Evolutionary conservation across 2,888 invertebrate genomes (phyloP).

Genomic region (Dilophus febrilis): DNA sequence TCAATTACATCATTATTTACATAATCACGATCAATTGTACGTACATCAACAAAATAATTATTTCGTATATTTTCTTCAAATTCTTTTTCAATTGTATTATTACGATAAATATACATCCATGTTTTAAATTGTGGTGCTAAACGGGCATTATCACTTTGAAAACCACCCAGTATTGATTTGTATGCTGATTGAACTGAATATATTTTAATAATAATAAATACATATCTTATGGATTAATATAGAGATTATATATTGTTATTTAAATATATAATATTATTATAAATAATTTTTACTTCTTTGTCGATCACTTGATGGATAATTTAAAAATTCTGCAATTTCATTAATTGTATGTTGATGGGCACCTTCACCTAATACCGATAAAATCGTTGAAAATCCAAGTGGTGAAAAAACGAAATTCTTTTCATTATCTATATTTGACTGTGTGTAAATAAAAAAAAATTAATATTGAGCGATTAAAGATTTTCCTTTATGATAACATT

Average conservation of each 20-base stretch:
- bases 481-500: too few relatives aligned
- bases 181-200: slow-evolving; percentile 6
- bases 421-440: slow-evolving; percentile 22
- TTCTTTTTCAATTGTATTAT: slow-evolving; percentile 41
- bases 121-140: slow-evolving; percentile 44
- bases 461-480: too few relatives aligned
- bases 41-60: slow-evolving; percentile 43
- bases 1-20: slow-evolving; percentile 1
- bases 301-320: slow-evolving; percentile 35
- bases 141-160: slow-evolving; percentile 16
- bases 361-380: slow-evolving; percentile 46
- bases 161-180: slow-evolving; percentile 4
- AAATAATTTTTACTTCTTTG: background rate
- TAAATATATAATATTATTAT: background rate
- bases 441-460: too few relatives aligned
- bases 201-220: background rate
- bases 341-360: slow-evolving; percentile 40
- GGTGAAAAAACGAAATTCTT: slow-evolving; percentile 46
- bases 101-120: slow-evolving; percentile 49
- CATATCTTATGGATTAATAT: too few relatives aligned
- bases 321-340: slow-evolving; percentile 38
- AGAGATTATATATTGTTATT: background rate
- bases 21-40: slow-evolving; percentile 32
- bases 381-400: slow-evolving; percentile 41
- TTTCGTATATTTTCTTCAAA: slow-evolving; percentile 40